Evolutionary conservation across 2,888 invertebrate genomes (phyloP).

Genomic region (Synanthedon myopaeformis): DNA sequence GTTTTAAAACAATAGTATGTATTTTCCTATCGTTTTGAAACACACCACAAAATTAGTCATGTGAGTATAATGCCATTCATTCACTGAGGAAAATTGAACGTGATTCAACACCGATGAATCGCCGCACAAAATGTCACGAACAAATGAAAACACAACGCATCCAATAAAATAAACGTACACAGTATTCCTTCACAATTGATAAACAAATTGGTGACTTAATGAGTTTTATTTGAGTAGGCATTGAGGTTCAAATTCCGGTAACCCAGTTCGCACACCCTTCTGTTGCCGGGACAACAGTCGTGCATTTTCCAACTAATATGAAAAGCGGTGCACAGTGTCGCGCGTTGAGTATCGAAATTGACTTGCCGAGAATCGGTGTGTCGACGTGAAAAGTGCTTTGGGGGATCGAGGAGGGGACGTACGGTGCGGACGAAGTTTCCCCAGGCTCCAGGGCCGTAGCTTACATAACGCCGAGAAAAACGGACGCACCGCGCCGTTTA

Average conservation of each 20-base stretch:
- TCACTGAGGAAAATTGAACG: not conserved
- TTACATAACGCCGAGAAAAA: slow-evolving; percentile 65
- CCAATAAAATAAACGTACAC: slow-evolving; percentile 9
- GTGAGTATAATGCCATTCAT: not conserved
- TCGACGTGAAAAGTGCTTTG: slow-evolving; percentile 8
- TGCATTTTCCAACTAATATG: not conserved
- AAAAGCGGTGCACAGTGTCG: slow-evolving; percentile 2
- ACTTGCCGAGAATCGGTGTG: slow-evolving; percentile 1
- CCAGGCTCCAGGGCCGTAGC: slow-evolving; percentile 64
- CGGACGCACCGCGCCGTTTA: slow-evolving; percentile 50
- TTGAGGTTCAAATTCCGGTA: slow-evolving; percentile 34
- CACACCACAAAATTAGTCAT: not conserved
- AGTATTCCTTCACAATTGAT: slow-evolving; percentile 22
- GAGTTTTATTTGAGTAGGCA: slow-evolving; percentile 33
- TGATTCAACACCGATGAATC: not conserved
- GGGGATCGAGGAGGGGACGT: slow-evolving; percentile 4
- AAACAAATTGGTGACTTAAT: slow-evolving; percentile 40
- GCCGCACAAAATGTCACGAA: not conserved
- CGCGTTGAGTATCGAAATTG: slow-evolving; percentile 5
- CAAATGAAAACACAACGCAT: not conserved
- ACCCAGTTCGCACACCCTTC: slow-evolving; percentile 14
- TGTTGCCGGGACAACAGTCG: not conserved
- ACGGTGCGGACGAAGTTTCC: slow-evolving; percentile 15
- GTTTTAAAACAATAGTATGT: too few species aligned
- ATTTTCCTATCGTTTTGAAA: not conserved